These are phyloP conservation scores for Perodicticus potto DNA, from an alignment of 2,797 vertebrate genomes.

Conservation along the genomic window DNA sequence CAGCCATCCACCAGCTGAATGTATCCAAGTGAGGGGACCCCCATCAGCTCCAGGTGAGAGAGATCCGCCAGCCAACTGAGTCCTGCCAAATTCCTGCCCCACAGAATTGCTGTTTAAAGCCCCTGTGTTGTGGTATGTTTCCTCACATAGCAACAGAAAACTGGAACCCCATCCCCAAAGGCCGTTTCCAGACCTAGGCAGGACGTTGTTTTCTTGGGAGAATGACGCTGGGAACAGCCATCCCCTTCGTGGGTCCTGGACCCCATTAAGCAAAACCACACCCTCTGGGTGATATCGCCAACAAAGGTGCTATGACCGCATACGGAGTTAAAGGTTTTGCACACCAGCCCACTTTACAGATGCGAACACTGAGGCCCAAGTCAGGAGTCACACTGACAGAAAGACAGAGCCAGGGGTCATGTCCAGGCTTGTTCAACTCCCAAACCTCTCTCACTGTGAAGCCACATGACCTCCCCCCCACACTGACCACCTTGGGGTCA, in stretches of 20 bases:
- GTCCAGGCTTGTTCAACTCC: background rate
- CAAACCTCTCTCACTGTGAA: rapidly evolving
- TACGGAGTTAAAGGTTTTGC: background rate
- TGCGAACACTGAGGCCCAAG: background rate
- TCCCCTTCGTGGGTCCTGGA: background rate
- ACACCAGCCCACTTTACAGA: background rate
- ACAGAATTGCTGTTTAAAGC: background rate
- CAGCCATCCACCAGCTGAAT: background rate
- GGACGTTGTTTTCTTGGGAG: background rate
- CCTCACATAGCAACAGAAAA: background rate
- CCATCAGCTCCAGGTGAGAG: background rate
- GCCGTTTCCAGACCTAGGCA: background rate
- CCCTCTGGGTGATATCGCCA: background rate
- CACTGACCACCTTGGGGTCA: rapidly evolving
- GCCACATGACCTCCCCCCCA: rapidly evolving
- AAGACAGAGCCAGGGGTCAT: background rate
- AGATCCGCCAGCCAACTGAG: rapidly evolving
- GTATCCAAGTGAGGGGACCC: no score
- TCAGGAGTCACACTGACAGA: background rate
- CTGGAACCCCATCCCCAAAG: background rate
- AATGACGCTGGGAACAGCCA: background rate
- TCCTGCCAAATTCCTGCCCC: background rate
- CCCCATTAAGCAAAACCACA: background rate
- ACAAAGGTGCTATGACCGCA: no score
- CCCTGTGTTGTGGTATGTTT: background rate